phyloP scores from a whole-genome alignment of 2,797 vertebrate genomes.

The Geotria australis region DNA sequence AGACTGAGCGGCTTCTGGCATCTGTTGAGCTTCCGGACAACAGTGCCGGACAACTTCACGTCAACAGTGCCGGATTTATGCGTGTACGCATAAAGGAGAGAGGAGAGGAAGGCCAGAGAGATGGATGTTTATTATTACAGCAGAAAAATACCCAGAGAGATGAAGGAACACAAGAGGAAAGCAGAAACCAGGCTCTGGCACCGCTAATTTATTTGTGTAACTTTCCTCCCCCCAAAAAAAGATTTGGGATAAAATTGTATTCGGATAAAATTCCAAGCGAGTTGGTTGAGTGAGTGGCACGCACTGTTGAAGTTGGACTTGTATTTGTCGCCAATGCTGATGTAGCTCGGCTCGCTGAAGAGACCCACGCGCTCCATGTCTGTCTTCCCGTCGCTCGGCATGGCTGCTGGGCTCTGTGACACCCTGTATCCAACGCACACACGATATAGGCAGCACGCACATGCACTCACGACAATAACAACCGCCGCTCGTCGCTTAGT shows the following conservation, averaged over 20 bases:
- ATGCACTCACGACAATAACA: too few relatives aligned
- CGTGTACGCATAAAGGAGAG: neutral
- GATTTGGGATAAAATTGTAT: neutral
- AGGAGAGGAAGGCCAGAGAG: neutral
- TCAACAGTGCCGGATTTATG: too few relatives aligned
- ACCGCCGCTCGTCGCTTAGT: too few relatives aligned
- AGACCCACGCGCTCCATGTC: conserved; percentile 56
- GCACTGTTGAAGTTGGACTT: conserved; percentile 11
- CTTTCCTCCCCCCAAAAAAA: neutral
- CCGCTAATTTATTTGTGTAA: too few relatives aligned
- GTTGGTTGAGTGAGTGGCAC: conserved; percentile 3
- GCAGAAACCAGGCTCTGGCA: neutral
- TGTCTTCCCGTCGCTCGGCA: conserved; percentile 24
- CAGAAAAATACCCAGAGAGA: neutral
- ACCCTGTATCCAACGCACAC: too few relatives aligned
- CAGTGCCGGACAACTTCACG: too few relatives aligned
- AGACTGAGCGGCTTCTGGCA: too few relatives aligned
- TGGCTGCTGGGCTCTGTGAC: conserved; percentile 3
- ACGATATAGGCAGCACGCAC: too few relatives aligned
- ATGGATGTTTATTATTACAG: conserved; percentile 1
- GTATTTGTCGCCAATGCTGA: conserved; percentile 41
- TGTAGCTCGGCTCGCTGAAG: conserved; percentile 52
- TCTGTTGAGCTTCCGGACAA: too few relatives aligned
- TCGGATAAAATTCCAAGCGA: neutral
- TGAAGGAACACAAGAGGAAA: neutral